Evolutionary conservation across 2,888 invertebrate genomes (phyloP), one percentile per base, ranked within the genome.

Genomic region (Ornithoptera priamus): DNA sequence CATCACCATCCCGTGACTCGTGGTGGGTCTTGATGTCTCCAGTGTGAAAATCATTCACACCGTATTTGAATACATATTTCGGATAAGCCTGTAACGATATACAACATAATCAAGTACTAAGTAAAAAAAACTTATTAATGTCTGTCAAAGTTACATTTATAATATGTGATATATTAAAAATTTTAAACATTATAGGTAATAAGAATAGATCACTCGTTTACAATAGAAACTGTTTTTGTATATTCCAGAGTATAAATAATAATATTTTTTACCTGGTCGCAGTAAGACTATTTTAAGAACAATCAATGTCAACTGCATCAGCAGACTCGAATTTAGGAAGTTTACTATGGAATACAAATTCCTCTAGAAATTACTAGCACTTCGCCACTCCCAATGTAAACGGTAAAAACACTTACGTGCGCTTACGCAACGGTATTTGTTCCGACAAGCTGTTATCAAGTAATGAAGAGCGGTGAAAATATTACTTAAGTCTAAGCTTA

Each of bases 11-110:
- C 64, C 94, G 86, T 69, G 89, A 89, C 78, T 94, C 94, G 69
- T 94, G 93, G 77, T 93, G 93, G 1, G 92, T 91, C 79, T 94
- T 94, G 72, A 93, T 93, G 78, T 94, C 94, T 18, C 94, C 94
- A 5, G 93, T 94, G 80, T 94, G 94, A 78, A 93, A 93, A 79
- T 94, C 94, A 72, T 93, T 92, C 39, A 94, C 94, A 62, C 94
- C 94, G 74, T 94, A 94, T 77, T 93, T 94, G 82, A 93, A 94
- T 67, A 81, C 88, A 79, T 94, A 94, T 81, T 94, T 94, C 59
- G 95, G 95, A 76, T 94, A 94, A 36, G 95, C 94, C 95, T 95
- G 85, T 12, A 87, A 89, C 65, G 15, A 46, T 15, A 15, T 15
- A 15, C 12, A 46, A 46, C 15, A 46, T 12, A 15, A 12, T 46